Evolutionary conservation across 2,888 invertebrate species (phyloP).

Genomic region (Coecobrya sp.): DNA sequence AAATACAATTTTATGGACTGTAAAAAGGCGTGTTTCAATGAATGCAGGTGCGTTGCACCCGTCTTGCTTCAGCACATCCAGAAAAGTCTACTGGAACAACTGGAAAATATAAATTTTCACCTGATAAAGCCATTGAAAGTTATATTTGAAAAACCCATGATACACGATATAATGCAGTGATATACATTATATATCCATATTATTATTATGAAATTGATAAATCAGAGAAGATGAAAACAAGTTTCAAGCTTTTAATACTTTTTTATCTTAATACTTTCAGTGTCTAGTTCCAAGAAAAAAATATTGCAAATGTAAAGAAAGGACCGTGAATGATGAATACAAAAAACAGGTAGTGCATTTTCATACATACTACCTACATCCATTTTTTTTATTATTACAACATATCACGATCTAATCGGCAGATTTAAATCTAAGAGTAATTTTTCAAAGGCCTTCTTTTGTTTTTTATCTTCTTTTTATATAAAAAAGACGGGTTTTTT

Average conservation of each 20-base stretch:
- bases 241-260: slow-evolving; percentile 51
- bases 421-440: slow-evolving; percentile 45
- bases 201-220: slow-evolving; percentile 38
- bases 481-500: slow-evolving; percentile 49
- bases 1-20: slow-evolving; percentile 29
- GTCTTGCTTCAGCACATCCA: neutral
- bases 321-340: neutral
- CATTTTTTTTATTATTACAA: slow-evolving; percentile 29
- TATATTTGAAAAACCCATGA: neutral
- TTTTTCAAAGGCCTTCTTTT: slow-evolving; percentile 28
- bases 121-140: slow-evolving; percentile 51
- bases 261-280: neutral
- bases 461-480: slow-evolving; percentile 11
- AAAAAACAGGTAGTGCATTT: slow-evolving; percentile 44
- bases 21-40: slow-evolving; percentile 52
- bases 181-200: neutral
- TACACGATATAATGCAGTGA: slow-evolving; percentile 29
- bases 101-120: slow-evolving; percentile 62
- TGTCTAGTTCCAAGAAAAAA: slow-evolving; percentile 18
- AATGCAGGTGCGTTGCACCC: slow-evolving; percentile 65
- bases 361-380: slow-evolving; percentile 54
- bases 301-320: neutral
- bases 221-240: slow-evolving; percentile 63
- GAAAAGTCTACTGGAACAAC: slow-evolving; percentile 40
- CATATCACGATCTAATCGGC: slow-evolving; percentile 41